Evolutionary conservation across 1,140 invertebrate species (phyloP), one percentile per base, ranked within the genome.

Genomic region (Sitophilus oryzae): DNA sequence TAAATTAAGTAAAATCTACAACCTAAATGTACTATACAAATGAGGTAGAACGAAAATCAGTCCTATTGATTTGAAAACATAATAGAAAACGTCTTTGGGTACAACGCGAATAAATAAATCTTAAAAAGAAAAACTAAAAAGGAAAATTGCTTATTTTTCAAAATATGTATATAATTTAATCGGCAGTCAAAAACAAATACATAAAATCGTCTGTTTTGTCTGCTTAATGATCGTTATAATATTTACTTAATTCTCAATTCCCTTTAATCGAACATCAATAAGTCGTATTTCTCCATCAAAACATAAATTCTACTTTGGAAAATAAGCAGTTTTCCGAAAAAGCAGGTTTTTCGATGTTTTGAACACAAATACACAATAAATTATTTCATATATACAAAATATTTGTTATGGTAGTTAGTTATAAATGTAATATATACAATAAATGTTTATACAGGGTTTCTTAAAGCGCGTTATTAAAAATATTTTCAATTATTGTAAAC

Each of bases 21-120:
- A 38, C 9, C 3, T 48, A 55, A 36, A 42, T n/a, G n/a, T 40
- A 40, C 34, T 56, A 30, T 56, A 56, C 54, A 55, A 47, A 54
- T 70, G 68, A 70, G 68, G 68, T 70, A 70, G 68, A 70, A 70
- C 57, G 59, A 55, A 66, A 66, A 67, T 70, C 68, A 70, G 68
- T 70, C 66, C 66, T 68, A 62, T 68, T 60, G 59, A 60, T 45
- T 53, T 40, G 22, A 19, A 19, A 40, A 37, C 10, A 38, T 42
- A 60, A 49, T 45, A 36, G 50, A 62, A 60, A 47, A 34, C 30
- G 51, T 63, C 59, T 62, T 65, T 63, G 57, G 59, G 53, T 42
- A 56, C 16, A 53, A 43, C 15, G 45, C 20, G 42, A 34, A 59
- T 11, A 53, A 54, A 42, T 42, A 52, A 47, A 40, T 22, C n/a